Conservation (phyloP, 2,113 vertebrate genomes). For the Eurypyga helias region DNA sequence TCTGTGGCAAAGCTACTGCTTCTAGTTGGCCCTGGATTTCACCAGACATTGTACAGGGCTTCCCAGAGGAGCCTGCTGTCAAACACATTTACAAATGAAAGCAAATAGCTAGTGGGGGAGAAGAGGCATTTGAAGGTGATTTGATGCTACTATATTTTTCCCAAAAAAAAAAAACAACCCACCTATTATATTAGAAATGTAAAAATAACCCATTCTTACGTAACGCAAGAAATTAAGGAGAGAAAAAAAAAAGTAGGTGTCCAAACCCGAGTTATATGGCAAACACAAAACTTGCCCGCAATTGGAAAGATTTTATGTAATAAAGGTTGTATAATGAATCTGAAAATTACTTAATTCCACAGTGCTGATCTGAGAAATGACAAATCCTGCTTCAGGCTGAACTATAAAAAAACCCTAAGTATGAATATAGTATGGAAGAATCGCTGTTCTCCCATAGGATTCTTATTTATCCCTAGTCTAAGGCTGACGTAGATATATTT, state of each 20-base stretch:
- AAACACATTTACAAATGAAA: background rate
- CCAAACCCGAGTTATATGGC: background rate
- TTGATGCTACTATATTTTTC: background rate
- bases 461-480: background rate
- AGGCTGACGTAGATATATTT: background rate
- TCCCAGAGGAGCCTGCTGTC: background rate
- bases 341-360: background rate
- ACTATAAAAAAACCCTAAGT: background rate
- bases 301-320: background rate
- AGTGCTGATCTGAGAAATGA: background rate
- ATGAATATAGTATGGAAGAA: background rate
- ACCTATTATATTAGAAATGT: background rate
- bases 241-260: background rate
- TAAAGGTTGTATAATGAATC: background rate
- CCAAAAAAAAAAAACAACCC: background rate
- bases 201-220: background rate
- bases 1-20: background rate
- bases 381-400: background rate
- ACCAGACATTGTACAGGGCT: background rate
- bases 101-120: background rate
- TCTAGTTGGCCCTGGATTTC: background rate
- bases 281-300: background rate
- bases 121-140: background rate
- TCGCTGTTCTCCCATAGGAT: background rate
- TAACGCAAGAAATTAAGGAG: background rate